These are phyloP conservation scores for Athrips mouffetella DNA, from an alignment of 2,888 invertebrate genomes.

Conservation along the genomic window DNA sequence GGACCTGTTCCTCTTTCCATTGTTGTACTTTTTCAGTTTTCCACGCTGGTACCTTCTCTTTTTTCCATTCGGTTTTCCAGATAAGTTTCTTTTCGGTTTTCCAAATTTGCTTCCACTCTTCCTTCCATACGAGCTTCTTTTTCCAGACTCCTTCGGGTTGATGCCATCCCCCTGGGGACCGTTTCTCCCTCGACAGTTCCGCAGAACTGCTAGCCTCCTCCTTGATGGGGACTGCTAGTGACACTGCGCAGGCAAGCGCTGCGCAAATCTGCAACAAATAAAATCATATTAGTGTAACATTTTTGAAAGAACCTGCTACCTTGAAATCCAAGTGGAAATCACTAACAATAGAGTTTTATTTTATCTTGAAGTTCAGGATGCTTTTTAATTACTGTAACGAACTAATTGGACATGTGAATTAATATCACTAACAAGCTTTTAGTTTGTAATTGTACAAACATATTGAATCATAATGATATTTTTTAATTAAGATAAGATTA, in stretches of 20 bases:
- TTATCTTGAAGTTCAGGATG: too few species aligned
- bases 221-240: slow-evolving; percentile 53
- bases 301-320: too few species aligned
- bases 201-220: slow-evolving; percentile 39
- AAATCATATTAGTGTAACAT: too few species aligned
- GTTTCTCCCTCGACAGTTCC: slow-evolving; percentile 71
- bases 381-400: too few species aligned
- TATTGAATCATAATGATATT: too few species aligned
- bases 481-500: too few species aligned
- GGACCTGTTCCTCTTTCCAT: slow-evolving; percentile 86
- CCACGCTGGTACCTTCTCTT: slow-evolving; percentile 86
- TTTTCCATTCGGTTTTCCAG: slow-evolving; percentile 87
- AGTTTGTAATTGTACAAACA: too few species aligned
- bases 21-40: slow-evolving; percentile 88
- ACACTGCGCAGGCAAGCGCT: slow-evolving; percentile 75
- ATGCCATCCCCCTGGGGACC: slow-evolving; percentile 76
- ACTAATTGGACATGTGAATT: too few species aligned
- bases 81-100: slow-evolving; percentile 85
- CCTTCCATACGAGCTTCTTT: slow-evolving; percentile 90
- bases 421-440: too few species aligned
- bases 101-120: slow-evolving; percentile 88
- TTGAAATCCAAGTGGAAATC: too few species aligned
- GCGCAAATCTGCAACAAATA: slow-evolving; percentile 77
- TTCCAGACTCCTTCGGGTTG: slow-evolving; percentile 86
- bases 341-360: too few species aligned